These are phyloP conservation scores for human (Homo sapiens) DNA, from an alignment of 2,113 vertebrate genomes.

Conservation along the genomic window DNA sequence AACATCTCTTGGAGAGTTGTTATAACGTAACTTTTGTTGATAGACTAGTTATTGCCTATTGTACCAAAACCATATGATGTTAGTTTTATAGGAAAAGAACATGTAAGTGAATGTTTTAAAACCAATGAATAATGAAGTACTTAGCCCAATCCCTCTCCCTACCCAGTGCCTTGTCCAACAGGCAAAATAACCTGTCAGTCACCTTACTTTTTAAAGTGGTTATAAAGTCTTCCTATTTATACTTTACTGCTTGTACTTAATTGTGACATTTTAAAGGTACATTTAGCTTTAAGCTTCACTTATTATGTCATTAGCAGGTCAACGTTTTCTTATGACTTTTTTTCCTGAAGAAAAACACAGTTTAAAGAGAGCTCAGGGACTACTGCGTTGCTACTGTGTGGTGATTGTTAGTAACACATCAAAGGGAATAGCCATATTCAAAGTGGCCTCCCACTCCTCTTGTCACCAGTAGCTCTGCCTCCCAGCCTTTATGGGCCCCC, in stretches of 20 bases:
- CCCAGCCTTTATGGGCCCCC: not conserved
- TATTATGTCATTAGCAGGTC: conserved; percentile 50
- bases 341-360: conserved; percentile 44
- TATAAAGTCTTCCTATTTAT: conserved; percentile 36
- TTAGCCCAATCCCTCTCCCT: too few relatives aligned
- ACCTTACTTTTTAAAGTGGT: not conserved
- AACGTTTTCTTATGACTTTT: conserved; percentile 19
- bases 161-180: not conserved
- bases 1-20: not conserved
- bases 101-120: not conserved
- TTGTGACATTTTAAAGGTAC: conserved; percentile 31
- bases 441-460: not conserved
- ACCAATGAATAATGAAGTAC: not conserved
- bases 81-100: conserved; percentile 9
- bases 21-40: not conserved
- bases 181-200: not conserved
- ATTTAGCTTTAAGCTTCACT: conserved; percentile 45
- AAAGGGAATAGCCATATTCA: not conserved
- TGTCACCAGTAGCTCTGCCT: not conserved
- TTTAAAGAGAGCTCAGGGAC: not conserved
- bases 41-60: not conserved
- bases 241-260: conserved; percentile 35
- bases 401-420: not conserved
- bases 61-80: not conserved
- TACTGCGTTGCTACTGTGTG: not conserved